Base-by-base conservation (phyloP, 92 coral and sea anemone species). In the Parazoanthus swiftii region DNA sequence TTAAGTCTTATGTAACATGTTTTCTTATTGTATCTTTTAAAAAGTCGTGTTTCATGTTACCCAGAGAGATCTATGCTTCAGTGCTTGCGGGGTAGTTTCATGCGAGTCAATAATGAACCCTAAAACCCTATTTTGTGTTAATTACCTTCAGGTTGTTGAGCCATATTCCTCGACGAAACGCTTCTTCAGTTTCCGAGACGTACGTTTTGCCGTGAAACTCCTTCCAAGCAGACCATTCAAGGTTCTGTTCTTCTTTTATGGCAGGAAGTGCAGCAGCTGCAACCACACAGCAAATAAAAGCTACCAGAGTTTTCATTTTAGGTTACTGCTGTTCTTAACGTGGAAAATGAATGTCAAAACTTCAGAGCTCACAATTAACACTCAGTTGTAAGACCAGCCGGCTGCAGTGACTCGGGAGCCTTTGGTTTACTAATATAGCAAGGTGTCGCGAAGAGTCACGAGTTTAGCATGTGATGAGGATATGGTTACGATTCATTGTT, bases 181-280 rank as follows among this genome's bases (percentile, higher is more conserved):
- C 36, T 26, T 90, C 92, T 82, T 90, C 92, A 13, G 46, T 67
- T 42, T 90, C 90, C 6, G 89, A 76, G 0, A 63, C 56, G 81
- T 90, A 90, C 46, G 88, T 68, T 82, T 90, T 90, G 26, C 86
- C 82, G 50, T 90, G 92, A 44, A 80, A 90, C 7, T 77, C 70
- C 86, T 90, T 90, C 92, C 92, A 90, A 39, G 90, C 92, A 33
- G 43, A 25, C 88, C 88, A 90, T 44, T 81, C 88, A 10, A 88
- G 85, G 0, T 81, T 33, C 81, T 66, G 79, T 51, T 56, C 85
- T 66, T 79, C 82, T 26, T 77, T 76, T 18, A 85, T 81, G n/a
- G 88, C 74, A 11, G 83, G 88, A 10, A 50, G 21, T 8, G 90
- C 92, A 21, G 35, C 56, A 29, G 26, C 90, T 20, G 83, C 92